Evolutionary conservation across 2,888 invertebrate genomes (phyloP).

Genomic region (Aradus depressus): DNA sequence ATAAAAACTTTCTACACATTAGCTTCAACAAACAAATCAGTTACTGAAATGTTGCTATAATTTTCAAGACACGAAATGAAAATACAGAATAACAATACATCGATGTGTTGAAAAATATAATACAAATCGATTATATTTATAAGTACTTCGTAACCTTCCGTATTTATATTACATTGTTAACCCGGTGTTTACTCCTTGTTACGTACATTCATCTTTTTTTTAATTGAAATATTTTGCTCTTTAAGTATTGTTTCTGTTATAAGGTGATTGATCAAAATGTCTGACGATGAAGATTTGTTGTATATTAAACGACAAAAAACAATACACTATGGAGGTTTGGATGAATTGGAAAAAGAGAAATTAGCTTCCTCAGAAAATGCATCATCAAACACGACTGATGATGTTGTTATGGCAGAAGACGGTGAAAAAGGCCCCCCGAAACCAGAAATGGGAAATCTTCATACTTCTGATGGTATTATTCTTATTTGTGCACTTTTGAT

Average conservation of each 20-base stretch:
- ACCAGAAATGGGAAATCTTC: conserved; percentile 48
- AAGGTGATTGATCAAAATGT: conserved; percentile 50
- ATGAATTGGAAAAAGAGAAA: conserved; percentile 67
- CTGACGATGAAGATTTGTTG: conserved; percentile 69
- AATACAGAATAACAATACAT: too few species aligned
- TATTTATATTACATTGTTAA: too few species aligned
- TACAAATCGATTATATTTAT: too few species aligned
- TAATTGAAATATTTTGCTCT: neutral
- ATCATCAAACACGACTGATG: conserved; percentile 42
- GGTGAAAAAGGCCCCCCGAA: conserved; percentile 46
- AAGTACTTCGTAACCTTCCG: too few species aligned
- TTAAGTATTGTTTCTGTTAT: neutral
- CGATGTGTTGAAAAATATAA: too few species aligned
- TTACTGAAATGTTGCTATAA: too few species aligned
- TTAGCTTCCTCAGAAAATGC: conserved; percentile 44
- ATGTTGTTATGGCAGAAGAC: conserved; percentile 47
- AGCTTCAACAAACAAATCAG: too few species aligned
- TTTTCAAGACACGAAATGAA: too few species aligned
- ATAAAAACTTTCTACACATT: too few species aligned
- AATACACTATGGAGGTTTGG: conserved; percentile 81
- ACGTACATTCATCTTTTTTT: too few species aligned
- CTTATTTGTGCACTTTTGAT: neutral
- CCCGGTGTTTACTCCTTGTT: too few species aligned
- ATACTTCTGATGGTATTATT: conserved; percentile 50
- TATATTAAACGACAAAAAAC: conserved; percentile 63